These are phyloP conservation scores for Hyphantria cunea DNA, from an alignment of 1,140 invertebrate genomes.

Conservation along the genomic window DNA sequence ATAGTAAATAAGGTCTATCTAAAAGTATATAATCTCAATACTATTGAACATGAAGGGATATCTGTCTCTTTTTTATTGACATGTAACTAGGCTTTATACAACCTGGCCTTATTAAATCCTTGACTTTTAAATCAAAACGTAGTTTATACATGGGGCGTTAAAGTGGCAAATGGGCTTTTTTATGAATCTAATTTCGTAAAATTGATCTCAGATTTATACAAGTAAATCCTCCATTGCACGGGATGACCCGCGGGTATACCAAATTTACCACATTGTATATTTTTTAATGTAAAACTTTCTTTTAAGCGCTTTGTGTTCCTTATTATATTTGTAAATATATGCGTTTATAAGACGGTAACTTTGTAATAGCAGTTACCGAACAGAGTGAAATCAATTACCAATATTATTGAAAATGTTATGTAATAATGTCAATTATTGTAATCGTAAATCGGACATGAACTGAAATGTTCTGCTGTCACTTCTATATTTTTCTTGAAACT, in stretches of 20 bases:
- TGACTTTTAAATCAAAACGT: slow-evolving; percentile 1
- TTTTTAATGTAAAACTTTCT: slow-evolving; percentile 50
- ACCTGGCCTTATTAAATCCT: background rate
- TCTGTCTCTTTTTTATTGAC: too few relatives aligned
- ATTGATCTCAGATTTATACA: slow-evolving; percentile 67
- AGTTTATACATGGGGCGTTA: background rate
- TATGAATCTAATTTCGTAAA: slow-evolving; percentile 43
- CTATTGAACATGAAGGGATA: too few relatives aligned
- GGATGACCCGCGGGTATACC: slow-evolving; percentile 58
- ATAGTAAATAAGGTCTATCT: too few relatives aligned
- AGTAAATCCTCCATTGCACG: slow-evolving; percentile 43
- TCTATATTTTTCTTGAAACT: background rate
- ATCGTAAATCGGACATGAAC: background rate
- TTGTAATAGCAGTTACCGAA: slow-evolving; percentile 31
- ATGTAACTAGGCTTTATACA: too few relatives aligned
- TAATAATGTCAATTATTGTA: slow-evolving; percentile 24
- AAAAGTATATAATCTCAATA: too few relatives aligned
- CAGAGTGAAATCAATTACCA: slow-evolving; percentile 29
- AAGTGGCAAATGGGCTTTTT: slow-evolving; percentile 15
- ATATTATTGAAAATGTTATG: background rate
- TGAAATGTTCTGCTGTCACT: too few relatives aligned
- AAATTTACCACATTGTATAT: slow-evolving; percentile 74
- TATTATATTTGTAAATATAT: slow-evolving; percentile 65
- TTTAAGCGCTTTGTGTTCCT: slow-evolving; percentile 74
- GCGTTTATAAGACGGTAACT: slow-evolving; percentile 31